A percentile compares a stretch with the other conserved stretches of the same genome.
Evolutionary conservation across 2,797 vertebrate genomes (phyloP).

Genomic region (Macroramphosus scolopax): DNA sequence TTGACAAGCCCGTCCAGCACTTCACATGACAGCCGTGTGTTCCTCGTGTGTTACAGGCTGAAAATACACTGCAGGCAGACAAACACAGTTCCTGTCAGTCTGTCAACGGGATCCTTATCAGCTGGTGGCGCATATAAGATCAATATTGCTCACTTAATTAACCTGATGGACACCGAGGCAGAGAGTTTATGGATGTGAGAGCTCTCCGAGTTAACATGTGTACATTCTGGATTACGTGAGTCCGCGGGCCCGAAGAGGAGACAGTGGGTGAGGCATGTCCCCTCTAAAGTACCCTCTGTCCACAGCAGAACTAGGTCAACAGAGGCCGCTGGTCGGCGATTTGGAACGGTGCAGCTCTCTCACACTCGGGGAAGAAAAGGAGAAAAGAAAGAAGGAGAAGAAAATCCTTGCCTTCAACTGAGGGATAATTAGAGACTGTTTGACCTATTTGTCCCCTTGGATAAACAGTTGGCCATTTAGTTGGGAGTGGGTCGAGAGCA

Average conservation of each 20-base stretch:
- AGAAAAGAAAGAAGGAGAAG: conserved; percentile 40
- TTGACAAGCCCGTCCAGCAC: too few relatives aligned
- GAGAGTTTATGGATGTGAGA: conserved; percentile 42
- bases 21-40: too few relatives aligned
- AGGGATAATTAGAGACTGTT: conserved; percentile 71
- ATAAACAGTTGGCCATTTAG: conserved; percentile 62
- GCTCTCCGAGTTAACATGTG: conserved; percentile 33
- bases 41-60: too few relatives aligned
- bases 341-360: conserved; percentile 70
- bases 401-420: conserved; percentile 61
- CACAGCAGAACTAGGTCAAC: conserved; percentile 75
- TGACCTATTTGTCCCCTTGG: conserved; percentile 71
- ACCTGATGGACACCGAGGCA: conserved; percentile 60
- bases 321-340: conserved; percentile 69
- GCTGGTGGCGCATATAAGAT: conserved; percentile 47
- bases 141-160: conserved; percentile 66
- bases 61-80: too few relatives aligned
- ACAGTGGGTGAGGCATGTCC: conserved; percentile 61
- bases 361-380: conserved; percentile 59
- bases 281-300: conserved; percentile 61
- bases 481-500: conserved; percentile 38
- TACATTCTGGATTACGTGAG: too few relatives aligned
- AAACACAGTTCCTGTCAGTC: too few relatives aligned
- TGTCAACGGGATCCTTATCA: conserved; percentile 55
- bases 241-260: conserved; percentile 44